These are phyloP conservation scores for Cepaea hortensis DNA, from an alignment of 2,888 invertebrate species.

Conservation along the genomic window DNA sequence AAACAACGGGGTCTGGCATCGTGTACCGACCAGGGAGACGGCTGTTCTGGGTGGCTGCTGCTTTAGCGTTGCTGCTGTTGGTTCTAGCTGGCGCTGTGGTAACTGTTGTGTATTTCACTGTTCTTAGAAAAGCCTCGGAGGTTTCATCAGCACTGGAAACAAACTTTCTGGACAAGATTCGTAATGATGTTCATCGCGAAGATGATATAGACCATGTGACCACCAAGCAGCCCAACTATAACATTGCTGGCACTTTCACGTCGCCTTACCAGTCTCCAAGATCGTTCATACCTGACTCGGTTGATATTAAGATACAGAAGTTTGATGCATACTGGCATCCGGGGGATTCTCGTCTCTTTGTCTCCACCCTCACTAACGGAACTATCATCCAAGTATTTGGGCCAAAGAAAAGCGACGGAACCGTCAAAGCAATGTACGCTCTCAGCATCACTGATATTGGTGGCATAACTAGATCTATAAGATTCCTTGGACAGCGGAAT, in stretches of 20 bases:
- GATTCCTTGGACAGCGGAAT: slow-evolving; percentile 51
- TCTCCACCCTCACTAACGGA: slow-evolving; percentile 51
- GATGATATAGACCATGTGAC: slow-evolving; percentile 5
- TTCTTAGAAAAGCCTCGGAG: slow-evolving; percentile 41
- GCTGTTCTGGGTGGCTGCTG: slow-evolving; percentile 49
- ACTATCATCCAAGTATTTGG: slow-evolving; percentile 51
- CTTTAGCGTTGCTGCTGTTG: slow-evolving; percentile 46
- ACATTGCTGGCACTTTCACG: neutral
- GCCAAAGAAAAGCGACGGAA: slow-evolving; percentile 53
- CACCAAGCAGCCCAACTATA: slow-evolving; percentile 24
- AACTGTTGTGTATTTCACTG: slow-evolving; percentile 51
- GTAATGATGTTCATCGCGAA: neutral
- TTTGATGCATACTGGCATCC: slow-evolving; percentile 54
- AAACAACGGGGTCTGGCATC: slow-evolving; percentile 46
- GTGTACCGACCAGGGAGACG: slow-evolving; percentile 44
- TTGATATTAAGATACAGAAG: slow-evolving; percentile 45
- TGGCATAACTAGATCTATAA: slow-evolving; percentile 44
- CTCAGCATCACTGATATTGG: slow-evolving; percentile 48
- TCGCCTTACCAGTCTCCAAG: slow-evolving; percentile 25
- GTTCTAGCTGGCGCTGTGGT: slow-evolving; percentile 50
- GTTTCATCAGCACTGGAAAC: neutral
- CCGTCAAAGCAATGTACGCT: slow-evolving; percentile 51
- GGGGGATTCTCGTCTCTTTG: slow-evolving; percentile 54
- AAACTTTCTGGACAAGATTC: neutral
- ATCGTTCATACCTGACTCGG: slow-evolving; percentile 20